These are phyloP conservation scores for Andrena chrysosceles DNA, from an alignment of 2,888 invertebrate species.

Conservation along the genomic window DNA sequence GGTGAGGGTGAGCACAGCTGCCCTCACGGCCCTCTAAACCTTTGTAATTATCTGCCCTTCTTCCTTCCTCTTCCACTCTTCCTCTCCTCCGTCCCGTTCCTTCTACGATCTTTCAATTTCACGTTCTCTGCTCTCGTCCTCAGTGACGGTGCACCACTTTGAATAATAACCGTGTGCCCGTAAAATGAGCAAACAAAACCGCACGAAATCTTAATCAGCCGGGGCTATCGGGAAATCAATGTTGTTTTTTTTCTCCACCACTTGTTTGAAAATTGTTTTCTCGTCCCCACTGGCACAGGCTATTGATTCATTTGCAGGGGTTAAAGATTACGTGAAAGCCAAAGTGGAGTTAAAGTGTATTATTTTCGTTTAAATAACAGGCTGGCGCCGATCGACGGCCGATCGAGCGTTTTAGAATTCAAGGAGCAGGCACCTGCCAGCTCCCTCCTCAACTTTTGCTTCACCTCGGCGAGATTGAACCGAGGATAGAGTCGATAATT, in stretches of 20 bases:
- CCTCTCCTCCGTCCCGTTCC: constrained; percentile 16
- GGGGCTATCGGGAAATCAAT: constrained; percentile 1
- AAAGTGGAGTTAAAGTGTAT: constrained; percentile 30
- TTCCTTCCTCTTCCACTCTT: constrained; percentile 43
- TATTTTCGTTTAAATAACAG: constrained; percentile 44
- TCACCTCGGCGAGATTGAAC: constrained; percentile 22
- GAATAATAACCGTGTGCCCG: constrained; percentile 24
- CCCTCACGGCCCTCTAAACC: constrained; percentile 65
- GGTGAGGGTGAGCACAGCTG: constrained; percentile 78
- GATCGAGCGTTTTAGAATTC: constrained; percentile 33
- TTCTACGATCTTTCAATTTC: constrained; percentile 39
- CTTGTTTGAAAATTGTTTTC: background rate
- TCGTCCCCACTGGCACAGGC: background rate
- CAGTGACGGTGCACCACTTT: constrained; percentile 18
- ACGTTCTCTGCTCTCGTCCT: constrained; percentile 14
- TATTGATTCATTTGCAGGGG: constrained; percentile 33
- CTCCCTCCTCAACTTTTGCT: constrained; percentile 18
- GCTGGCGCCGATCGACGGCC: constrained; percentile 36
- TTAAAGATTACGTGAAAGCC: constrained; percentile 15
- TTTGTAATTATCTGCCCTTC: constrained; percentile 70
- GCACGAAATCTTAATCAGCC: constrained; percentile 1
- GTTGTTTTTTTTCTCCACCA: background rate
- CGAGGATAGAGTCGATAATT: constrained; percentile 48
- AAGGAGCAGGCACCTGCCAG: constrained; percentile 43
- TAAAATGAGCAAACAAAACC: constrained; percentile 2